These are phyloP conservation scores for Spheniscus mendiculus DNA, from an alignment of 2,113 vertebrate species.

Conservation along the genomic window DNA sequence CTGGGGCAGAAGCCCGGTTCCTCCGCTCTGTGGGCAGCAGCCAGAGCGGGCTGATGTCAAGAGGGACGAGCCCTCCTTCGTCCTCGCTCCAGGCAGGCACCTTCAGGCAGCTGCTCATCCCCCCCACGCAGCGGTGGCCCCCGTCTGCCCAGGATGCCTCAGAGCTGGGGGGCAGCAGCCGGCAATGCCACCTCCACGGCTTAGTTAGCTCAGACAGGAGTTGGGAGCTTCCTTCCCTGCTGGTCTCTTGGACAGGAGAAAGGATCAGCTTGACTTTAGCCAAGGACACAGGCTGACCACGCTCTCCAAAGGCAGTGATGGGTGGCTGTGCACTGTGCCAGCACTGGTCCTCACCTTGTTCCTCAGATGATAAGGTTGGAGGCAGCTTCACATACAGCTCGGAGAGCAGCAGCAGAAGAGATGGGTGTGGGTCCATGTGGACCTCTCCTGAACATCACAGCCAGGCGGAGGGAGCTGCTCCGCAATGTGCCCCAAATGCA, in stretches of 20 bases:
- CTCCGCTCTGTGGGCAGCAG: background rate
- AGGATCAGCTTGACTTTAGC: background rate
- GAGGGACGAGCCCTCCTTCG: background rate
- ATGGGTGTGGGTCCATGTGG: no score
- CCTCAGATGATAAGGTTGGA: background rate
- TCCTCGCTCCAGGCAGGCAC: background rate
- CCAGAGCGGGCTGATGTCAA: background rate
- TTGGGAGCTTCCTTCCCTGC: background rate
- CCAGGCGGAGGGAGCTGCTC: background rate
- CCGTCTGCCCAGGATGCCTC: rapidly evolving
- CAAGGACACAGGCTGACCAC: background rate
- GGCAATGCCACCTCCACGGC: background rate
- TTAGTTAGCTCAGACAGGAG: background rate
- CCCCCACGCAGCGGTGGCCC: rapidly evolving
- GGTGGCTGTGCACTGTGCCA: background rate
- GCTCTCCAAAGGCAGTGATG: background rate
- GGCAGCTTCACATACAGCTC: background rate
- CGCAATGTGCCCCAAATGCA: background rate
- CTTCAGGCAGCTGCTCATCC: no score
- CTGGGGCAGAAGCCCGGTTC: background rate
- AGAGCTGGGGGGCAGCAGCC: background rate
- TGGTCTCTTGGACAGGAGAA: background rate
- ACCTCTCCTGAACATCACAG: background rate
- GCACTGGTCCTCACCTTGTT: background rate
- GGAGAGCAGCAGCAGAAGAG: background rate